These are phyloP conservation scores for Corydoras sp. DNA, from an alignment of 2,113 vertebrate genomes.

Conservation along the genomic window DNA sequence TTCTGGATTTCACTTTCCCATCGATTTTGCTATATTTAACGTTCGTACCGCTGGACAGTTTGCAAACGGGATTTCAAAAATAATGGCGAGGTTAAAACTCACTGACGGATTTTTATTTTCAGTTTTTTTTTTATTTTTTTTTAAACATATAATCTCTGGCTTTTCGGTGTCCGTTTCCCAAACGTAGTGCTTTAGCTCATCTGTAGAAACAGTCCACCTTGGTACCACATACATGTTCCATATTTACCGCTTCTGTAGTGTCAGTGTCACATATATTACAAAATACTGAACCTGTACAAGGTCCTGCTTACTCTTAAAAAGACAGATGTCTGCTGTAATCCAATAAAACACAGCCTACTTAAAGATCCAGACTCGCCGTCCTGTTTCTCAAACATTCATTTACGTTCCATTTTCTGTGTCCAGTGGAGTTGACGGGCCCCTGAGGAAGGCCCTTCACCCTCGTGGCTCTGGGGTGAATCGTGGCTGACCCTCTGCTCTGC, in stretches of 20 bases:
- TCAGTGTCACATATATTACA: conserved; percentile 61
- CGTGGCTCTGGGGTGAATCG: too few species aligned
- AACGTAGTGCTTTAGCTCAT: conserved; percentile 58
- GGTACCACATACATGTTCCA: conserved; percentile 52
- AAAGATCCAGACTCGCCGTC: conserved; percentile 35
- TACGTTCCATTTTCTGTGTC: too few species aligned
- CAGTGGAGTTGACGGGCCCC: too few species aligned
- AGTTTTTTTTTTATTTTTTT: conserved; percentile 25
- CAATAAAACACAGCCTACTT: conserved; percentile 82
- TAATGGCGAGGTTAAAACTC: conserved; percentile 23
- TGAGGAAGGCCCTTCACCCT: too few species aligned
- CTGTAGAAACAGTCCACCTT: conserved; percentile 39
- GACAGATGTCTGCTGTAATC: conserved; percentile 88
- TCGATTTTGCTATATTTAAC: conserved; percentile 35
- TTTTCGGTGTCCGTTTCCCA: conserved; percentile 57
- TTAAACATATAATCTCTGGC: conserved; percentile 48
- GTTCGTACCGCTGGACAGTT: conserved; percentile 35
- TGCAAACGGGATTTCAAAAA: conserved; percentile 37
- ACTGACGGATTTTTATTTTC: conserved; percentile 15
- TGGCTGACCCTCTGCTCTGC: too few species aligned
- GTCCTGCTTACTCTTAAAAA: conserved; percentile 47
- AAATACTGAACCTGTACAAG: conserved; percentile 58
- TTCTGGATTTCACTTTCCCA: conserved; percentile 44
- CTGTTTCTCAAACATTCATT: too few species aligned
- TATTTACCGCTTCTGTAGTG: conserved; percentile 60